A percentile compares a stretch with the other conserved stretches of the same genome.
These are phyloP conservation scores for Scleropages formosus DNA, from an alignment of 2,797 vertebrate species.

Conservation along the genomic window DNA sequence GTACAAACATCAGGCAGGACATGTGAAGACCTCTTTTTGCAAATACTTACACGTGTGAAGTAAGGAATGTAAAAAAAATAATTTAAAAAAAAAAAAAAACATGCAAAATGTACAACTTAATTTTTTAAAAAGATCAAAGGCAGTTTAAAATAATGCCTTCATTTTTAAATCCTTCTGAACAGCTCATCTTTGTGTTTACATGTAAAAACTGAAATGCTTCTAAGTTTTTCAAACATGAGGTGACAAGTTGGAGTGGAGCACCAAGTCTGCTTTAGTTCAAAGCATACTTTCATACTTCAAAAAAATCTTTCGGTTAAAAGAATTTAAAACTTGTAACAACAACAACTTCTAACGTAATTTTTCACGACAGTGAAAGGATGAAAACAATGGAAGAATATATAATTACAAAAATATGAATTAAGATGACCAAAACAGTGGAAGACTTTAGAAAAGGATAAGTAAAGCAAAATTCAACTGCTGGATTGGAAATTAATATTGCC, in stretches of 20 bases:
- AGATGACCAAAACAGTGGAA: slow-evolving; percentile 9
- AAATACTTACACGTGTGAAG: neutral
- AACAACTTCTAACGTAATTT: too few relatives aligned
- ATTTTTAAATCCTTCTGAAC: neutral
- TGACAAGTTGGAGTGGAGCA: slow-evolving; percentile 9
- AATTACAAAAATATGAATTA: neutral
- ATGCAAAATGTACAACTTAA: neutral
- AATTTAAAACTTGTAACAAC: too few relatives aligned
- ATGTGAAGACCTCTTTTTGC: slow-evolving; percentile 1
- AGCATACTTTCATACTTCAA: slow-evolving; percentile 14
- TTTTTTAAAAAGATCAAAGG: neutral
- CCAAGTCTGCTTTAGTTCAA: slow-evolving; percentile 16
- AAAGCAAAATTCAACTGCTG: slow-evolving; percentile 28
- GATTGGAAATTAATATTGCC: slow-evolving; percentile 29
- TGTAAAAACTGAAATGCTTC: neutral
- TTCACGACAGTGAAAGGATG: neutral
- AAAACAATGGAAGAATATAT: neutral
- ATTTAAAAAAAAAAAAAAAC: slow-evolving; percentile 9
- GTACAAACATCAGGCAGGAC: neutral
- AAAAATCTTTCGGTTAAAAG: neutral
- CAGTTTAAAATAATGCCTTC: neutral
- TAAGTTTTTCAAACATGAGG: neutral
- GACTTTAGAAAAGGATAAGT: neutral
- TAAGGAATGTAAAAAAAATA: neutral
- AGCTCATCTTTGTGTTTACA: neutral